A percentile compares a stretch with the other conserved stretches of the same genome.
Conservation (phyloP, 2,888 invertebrate genomes). For the Cyclophora albipunctata region DNA sequence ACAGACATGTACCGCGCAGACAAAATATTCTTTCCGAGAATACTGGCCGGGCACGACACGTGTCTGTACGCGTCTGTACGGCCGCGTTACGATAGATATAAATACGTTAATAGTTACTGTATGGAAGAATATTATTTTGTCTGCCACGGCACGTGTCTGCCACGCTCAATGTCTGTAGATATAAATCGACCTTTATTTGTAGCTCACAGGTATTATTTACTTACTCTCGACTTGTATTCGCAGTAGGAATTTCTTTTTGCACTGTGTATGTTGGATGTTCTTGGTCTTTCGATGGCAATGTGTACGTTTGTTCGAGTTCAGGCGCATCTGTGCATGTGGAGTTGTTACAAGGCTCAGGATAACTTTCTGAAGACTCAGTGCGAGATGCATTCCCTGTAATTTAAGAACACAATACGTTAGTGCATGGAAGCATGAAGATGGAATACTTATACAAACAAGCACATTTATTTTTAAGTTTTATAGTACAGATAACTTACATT, state of each 20-base stretch:
- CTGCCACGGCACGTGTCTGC: no score
- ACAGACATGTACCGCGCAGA: no score
- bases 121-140: no score
- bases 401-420: no score
- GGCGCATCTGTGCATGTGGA: constrained; percentile 46
- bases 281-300: constrained; percentile 32
- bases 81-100: no score
- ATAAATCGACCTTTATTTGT: no score
- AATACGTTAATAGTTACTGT: no score
- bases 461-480: not conserved
- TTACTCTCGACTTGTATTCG: constrained; percentile 47
- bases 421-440: no score
- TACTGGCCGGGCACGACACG: no score
- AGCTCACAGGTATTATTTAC: constrained; percentile 16
- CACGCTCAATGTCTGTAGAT: no score
- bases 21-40: no score
- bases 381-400: constrained; percentile 51
- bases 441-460: not conserved
- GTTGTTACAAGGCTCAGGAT: constrained; percentile 65
- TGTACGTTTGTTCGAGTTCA: constrained; percentile 44
- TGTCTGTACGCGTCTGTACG: no score
- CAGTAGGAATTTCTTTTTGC: constrained; percentile 39
- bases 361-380: constrained; percentile 63
- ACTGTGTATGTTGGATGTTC: constrained; percentile 43
- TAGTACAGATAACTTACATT: constrained; percentile 35